A percentile compares a stretch with the other conserved stretches of the same genome.
These are phyloP conservation scores for Peromyscus attwateri DNA, from an alignment of 2,797 vertebrate species.

Conservation along the genomic window DNA sequence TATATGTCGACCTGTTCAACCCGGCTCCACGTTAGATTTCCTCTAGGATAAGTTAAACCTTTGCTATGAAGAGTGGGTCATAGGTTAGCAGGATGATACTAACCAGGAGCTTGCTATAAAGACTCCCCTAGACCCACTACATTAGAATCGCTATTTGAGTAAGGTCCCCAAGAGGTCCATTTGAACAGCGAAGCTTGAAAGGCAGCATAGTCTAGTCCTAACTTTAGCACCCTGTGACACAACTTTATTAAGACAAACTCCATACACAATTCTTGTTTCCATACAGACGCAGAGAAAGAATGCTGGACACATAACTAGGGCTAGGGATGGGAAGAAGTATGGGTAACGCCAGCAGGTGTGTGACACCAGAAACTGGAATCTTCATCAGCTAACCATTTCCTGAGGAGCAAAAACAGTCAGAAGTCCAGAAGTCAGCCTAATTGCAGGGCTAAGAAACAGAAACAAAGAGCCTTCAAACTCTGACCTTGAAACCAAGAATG, in stretches of 20 bases:
- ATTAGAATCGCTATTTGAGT: conserved; percentile 53
- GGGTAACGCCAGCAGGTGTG: neutral
- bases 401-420: neutral
- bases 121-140: neutral
- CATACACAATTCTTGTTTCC: neutral
- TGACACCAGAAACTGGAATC: neutral
- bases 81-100: neutral
- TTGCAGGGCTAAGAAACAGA: neutral
- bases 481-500: neutral
- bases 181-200: neutral
- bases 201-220: neutral
- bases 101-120: neutral
- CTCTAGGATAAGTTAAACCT: neutral
- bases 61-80: neutral
- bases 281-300: neutral
- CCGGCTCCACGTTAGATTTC: neutral
- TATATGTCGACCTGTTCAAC: neutral
- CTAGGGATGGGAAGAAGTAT: rapidly evolving
- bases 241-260: neutral
- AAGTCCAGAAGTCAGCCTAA: neutral
- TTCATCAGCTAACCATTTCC: neutral
- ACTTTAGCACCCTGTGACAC: neutral
- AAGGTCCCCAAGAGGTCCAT: neutral
- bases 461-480: conserved; percentile 18
- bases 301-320: neutral